Percentiles rank a stretch among this genome's conserved stretches.
These are phyloP conservation scores for Lasioglossum morio DNA, from an alignment of 2,888 invertebrate species.

Conservation along the genomic window DNA sequence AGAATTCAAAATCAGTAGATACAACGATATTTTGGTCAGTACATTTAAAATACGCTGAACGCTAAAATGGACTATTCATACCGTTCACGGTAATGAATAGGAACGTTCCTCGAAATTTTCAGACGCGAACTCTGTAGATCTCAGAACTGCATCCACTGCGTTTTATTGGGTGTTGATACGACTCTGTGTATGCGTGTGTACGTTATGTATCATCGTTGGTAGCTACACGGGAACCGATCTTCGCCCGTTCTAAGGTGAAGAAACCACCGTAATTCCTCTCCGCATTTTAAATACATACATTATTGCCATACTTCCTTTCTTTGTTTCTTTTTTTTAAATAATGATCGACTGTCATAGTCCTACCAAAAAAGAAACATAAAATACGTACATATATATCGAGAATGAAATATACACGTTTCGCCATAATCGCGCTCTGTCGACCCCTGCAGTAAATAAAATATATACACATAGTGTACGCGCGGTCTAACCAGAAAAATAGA, in stretches of 20 bases:
- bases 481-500: slow-evolving; percentile 61
- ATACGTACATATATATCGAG: slow-evolving; percentile 9
- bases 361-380: slow-evolving; percentile 50
- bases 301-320: background rate
- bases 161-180: slow-evolving; percentile 26
- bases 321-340: background rate
- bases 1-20: slow-evolving; percentile 52
- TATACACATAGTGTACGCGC: slow-evolving; percentile 40
- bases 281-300: slow-evolving; percentile 16
- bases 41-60: slow-evolving; percentile 64
- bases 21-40: slow-evolving; percentile 50
- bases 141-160: slow-evolving; percentile 18
- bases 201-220: slow-evolving; percentile 8
- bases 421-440: slow-evolving; percentile 61
- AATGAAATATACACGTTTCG: slow-evolving; percentile 51
- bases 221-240: slow-evolving; percentile 26
- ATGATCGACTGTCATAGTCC: slow-evolving; percentile 24
- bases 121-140: slow-evolving; percentile 34
- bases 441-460: slow-evolving; percentile 70
- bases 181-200: slow-evolving; percentile 6
- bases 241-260: background rate
- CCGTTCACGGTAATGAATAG: slow-evolving; percentile 44
- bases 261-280: slow-evolving; percentile 2
- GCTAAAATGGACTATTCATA: slow-evolving; percentile 53
- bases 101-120: slow-evolving; percentile 45